Conservation (phyloP, 92 coral and sea anemone species). For the Porites evermanni region DNA sequence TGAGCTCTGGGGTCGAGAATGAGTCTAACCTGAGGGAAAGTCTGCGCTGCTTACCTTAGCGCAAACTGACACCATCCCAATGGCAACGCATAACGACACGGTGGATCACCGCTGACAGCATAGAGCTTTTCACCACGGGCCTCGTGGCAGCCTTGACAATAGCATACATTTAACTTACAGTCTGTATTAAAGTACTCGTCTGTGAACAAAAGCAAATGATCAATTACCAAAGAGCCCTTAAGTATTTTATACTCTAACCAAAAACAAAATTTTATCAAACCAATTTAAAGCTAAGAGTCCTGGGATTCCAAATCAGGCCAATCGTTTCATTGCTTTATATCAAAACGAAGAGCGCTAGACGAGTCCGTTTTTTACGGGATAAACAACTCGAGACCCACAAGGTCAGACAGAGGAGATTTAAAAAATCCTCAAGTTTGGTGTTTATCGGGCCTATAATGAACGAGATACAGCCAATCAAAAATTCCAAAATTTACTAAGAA, state of each 20-base stretch:
- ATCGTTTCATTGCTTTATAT: too few relatives aligned
- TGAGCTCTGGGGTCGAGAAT: too few relatives aligned
- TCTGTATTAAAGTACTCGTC: slow-evolving; percentile 86
- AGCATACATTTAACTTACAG: slow-evolving; percentile 83
- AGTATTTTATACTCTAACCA: not conserved
- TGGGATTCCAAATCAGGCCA: too few relatives aligned
- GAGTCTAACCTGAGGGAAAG: too few relatives aligned
- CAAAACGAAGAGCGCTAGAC: too few relatives aligned
- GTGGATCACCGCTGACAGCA: slow-evolving; percentile 99
- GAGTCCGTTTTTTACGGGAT: too few relatives aligned
- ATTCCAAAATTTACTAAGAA: too few relatives aligned
- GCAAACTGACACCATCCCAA: slow-evolving; percentile 99
- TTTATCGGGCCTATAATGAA: too few relatives aligned
- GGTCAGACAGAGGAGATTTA: too few relatives aligned
- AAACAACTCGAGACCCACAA: too few relatives aligned
- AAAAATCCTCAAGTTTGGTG: too few relatives aligned
- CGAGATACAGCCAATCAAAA: too few relatives aligned
- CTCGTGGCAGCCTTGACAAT: slow-evolving; percentile 88
- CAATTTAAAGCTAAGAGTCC: not conserved
- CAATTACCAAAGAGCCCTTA: not conserved
- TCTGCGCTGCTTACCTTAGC: slow-evolving; percentile 72
- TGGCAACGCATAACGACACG: slow-evolving; percentile 91
- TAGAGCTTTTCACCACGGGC: slow-evolving; percentile 94
- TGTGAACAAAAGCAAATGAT: not conserved
- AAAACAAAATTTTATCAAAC: not conserved